Conservation (phyloP, 2,113 vertebrate genomes). For the Sula dactylatra region DNA sequence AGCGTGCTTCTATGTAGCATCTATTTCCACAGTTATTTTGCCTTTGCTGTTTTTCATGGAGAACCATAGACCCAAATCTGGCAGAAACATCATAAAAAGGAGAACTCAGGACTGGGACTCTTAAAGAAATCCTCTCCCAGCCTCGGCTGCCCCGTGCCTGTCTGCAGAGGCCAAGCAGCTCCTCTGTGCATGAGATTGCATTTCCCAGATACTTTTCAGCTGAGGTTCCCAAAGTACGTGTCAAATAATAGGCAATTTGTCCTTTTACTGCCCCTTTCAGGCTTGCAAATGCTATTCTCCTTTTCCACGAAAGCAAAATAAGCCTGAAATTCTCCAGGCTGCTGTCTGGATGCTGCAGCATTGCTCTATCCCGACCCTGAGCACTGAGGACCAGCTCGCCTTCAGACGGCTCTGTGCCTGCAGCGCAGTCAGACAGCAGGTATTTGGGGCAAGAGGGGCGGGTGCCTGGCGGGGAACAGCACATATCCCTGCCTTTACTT, state of each 20-base stretch:
- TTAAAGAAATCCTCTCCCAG: background rate
- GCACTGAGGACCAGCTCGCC: background rate
- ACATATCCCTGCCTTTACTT: background rate
- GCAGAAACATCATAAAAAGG: background rate
- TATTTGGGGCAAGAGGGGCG: background rate
- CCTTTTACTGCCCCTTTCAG: too few species aligned
- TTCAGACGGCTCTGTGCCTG: background rate
- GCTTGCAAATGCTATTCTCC: too few species aligned
- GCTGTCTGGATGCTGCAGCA: background rate
- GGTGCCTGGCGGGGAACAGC: background rate
- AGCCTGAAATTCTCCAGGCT: background rate
- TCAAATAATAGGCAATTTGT: too few species aligned
- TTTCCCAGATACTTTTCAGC: too few species aligned
- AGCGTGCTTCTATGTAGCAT: background rate
- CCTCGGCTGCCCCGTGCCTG: accelerated
- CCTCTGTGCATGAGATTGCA: background rate
- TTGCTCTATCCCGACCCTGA: background rate
- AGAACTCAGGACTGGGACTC: background rate
- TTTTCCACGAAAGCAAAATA: too few species aligned
- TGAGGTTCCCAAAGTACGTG: too few species aligned
- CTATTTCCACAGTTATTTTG: background rate
- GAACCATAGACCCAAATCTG: background rate
- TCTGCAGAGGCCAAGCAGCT: background rate
- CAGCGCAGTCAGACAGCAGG: background rate
- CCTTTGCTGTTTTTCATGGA: background rate